Conservation (phyloP, 2,888 invertebrate genomes). For the Cosmopolites sordidus region DNA sequence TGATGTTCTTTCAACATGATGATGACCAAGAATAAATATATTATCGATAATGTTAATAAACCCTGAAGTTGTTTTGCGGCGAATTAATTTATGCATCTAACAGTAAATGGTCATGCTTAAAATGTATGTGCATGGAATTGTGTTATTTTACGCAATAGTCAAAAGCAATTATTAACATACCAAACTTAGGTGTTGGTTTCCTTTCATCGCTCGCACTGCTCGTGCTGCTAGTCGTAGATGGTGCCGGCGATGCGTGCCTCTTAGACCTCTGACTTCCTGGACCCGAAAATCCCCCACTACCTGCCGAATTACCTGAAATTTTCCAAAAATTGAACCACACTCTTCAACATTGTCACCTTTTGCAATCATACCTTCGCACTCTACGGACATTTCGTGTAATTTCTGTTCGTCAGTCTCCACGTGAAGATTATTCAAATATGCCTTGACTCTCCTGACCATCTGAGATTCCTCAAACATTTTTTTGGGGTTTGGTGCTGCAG, state of each 20-base stretch:
- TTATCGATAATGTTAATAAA: no score
- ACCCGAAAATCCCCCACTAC: constrained; percentile 52
- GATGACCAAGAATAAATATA: no score
- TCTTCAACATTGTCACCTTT: background rate
- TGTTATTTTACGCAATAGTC: background rate
- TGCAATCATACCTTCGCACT: constrained; percentile 18
- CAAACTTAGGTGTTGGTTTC: constrained; percentile 64
- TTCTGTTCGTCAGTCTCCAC: constrained; percentile 89
- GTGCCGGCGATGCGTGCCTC: constrained; percentile 88
- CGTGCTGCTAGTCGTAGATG: constrained; percentile 87
- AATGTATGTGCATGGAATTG: no score
- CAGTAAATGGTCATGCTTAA: no score
- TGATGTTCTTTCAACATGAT: no score
- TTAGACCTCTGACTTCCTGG: constrained; percentile 52
- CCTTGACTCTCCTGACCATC: constrained; percentile 95
- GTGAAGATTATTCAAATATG: constrained; percentile 89
- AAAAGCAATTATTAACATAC: constrained; percentile 32
- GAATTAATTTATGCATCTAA: no score
- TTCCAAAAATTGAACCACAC: background rate
- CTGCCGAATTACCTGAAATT: constrained; percentile 30
- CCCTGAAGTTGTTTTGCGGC: no score
- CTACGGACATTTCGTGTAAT: constrained; percentile 74
- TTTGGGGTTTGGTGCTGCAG: constrained; percentile 89
- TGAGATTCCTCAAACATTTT: constrained; percentile 99
- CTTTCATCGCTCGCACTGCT: constrained; percentile 78